Evolutionary conservation across 2,888 invertebrate genomes (phyloP), one percentile per base, ranked within the genome.

Genomic region (Serripes groenlandicus): DNA sequence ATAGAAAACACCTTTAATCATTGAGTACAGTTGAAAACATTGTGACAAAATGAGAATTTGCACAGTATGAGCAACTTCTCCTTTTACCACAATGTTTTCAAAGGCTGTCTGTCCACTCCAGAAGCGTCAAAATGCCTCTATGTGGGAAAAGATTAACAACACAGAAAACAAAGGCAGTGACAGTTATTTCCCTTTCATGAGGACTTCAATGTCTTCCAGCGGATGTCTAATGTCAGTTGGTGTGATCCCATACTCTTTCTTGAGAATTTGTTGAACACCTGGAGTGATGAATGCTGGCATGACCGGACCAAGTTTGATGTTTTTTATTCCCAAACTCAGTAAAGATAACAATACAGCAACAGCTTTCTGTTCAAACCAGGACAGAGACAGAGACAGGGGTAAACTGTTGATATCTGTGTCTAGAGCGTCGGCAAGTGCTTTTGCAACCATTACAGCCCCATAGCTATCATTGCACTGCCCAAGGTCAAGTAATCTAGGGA

Each of bases 311-410:
- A 90, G 80, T 26, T 88, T 86, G 62, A 90, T 90, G 70, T 89
- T 89, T 80, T 90, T 88, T 3, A 90, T 81, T 3, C 91, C 91
- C 9, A 91, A 83, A 78, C 89, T 90, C 15, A 91, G 81, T 34
- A 91, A 75, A 9, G 89, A 85, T 34, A 91, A 62, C 35, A 91
- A 78, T 1, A 91, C 91, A 23, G 91, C 91, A 5, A 91, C 90
- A 7, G 91, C 90, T 76, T 91, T 91, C 82, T 91, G 91, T 52
- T 91, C 91, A 77, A 91, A 91, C 91, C 91, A 91, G 0, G 89
- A 88, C 56, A 91, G 69, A 0, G 85, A 85, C 9, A 91, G 76
- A 0, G 91, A 90, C 28, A 91, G 68, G 4, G 91, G 91, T 18
- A 91, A 78, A 52, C 85, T 88, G 74, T 91, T 91, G 58, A 91